Evolutionary conservation across 2,888 invertebrate genomes (phyloP).

Genomic region (Cylindroiulus punctatus): DNA sequence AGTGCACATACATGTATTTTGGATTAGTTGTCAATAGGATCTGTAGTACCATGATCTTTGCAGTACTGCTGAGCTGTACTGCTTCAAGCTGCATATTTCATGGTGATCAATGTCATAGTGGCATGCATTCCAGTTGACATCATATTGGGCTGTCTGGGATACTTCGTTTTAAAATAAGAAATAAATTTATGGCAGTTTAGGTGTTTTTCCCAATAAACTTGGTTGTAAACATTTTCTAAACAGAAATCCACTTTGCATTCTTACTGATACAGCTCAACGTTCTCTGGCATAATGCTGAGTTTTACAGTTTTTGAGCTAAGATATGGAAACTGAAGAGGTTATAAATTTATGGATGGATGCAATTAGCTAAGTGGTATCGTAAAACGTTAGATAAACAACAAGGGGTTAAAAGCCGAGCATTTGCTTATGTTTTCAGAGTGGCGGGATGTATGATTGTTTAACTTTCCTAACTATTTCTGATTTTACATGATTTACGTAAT

Average conservation of each 20-base stretch:
- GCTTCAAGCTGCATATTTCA: no score
- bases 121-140: no score
- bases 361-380: constrained; percentile 18
- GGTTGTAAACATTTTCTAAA: not conserved
- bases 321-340: not conserved
- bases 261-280: not conserved
- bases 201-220: not conserved
- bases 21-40: not conserved
- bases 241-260: constrained; percentile 18
- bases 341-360: not conserved
- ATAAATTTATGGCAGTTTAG: not conserved
- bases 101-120: no score
- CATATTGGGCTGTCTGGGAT: no score
- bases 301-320: not conserved
- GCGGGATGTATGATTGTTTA: not conserved
- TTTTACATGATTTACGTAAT: not conserved
- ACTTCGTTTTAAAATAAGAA: no score
- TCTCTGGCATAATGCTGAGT: not conserved
- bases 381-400: not conserved
- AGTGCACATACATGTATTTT: constrained; percentile 58
- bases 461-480: not conserved
- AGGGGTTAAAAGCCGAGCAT: not conserved
- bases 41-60: not conserved
- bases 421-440: no score
- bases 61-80: not conserved